phyloP scores from a whole-genome alignment of 2,113 vertebrate genomes.

The Proterorhinus semilunaris region DNA sequence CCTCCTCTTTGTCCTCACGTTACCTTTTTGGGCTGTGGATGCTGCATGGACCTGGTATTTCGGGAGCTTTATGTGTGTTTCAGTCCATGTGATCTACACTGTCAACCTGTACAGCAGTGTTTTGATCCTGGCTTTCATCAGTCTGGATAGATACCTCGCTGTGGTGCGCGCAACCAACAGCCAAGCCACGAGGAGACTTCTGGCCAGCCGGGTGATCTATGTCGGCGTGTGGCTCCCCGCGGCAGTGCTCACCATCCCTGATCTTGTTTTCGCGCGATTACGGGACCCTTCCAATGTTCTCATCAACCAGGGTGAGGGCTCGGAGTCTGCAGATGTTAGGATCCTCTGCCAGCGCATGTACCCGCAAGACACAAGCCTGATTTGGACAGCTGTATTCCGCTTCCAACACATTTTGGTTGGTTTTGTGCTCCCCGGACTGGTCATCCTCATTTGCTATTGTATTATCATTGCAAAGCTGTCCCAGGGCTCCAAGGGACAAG shows the following conservation, averaged over 20 bases:
- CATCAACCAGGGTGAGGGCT: neutral
- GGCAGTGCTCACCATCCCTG: conserved; percentile 86
- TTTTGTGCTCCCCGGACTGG: conserved; percentile 88
- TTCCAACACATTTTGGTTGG: conserved; percentile 94
- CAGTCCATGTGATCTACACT: conserved; percentile 93
- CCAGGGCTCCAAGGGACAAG: conserved; percentile 84
- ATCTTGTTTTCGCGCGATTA: conserved; percentile 85
- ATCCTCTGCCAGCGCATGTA: conserved; percentile 86
- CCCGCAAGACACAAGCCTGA: conserved; percentile 59
- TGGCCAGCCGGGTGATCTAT: conserved; percentile 89
- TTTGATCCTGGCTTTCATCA: conserved; percentile 96
- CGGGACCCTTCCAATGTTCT: conserved; percentile 35
- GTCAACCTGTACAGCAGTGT: conserved; percentile 97
- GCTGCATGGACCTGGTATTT: conserved; percentile 89
- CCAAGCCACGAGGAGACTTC: conserved; percentile 83
- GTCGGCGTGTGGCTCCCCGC: conserved; percentile 94
- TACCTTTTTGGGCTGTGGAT: conserved; percentile 97
- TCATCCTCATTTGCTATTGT: conserved; percentile 95
- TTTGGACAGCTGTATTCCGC: conserved; percentile 85
- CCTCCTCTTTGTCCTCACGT: conserved; percentile 90
- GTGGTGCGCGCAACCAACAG: conserved; percentile 95
- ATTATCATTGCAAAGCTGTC: conserved; percentile 94
- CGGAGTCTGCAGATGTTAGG: conserved; percentile 36
- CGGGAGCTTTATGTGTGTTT: conserved; percentile 85
- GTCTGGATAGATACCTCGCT: conserved; percentile 92